phyloP scores from a whole-genome alignment of 2,888 invertebrate species.

The Pimpla rufipes region DNA sequence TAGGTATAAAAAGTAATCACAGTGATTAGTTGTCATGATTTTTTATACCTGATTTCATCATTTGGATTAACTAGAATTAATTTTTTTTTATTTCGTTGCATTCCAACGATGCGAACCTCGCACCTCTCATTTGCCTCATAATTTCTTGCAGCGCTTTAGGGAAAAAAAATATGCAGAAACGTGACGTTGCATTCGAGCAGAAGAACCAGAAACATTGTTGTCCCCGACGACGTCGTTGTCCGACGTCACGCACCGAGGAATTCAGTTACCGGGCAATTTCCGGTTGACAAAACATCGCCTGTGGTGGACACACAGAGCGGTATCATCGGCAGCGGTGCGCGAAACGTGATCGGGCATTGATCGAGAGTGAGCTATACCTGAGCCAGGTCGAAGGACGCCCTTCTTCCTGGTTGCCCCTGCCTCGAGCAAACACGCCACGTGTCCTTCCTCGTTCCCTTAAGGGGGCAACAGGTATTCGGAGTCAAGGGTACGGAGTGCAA shows the following conservation, averaged over 20 bases:
- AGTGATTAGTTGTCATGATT: no score
- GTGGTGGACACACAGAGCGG: slow-evolving; percentile 47
- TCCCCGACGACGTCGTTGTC: slow-evolving; percentile 1
- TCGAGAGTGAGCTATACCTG: slow-evolving; percentile 44
- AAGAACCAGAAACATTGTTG: slow-evolving; percentile 23
- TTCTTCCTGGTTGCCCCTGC: slow-evolving; percentile 52
- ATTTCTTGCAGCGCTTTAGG: neutral
- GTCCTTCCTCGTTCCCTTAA: slow-evolving; percentile 37
- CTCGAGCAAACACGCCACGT: slow-evolving; percentile 3
- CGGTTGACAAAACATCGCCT: slow-evolving; percentile 63
- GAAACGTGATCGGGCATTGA: slow-evolving; percentile 69
- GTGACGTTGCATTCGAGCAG: slow-evolving; percentile 9
- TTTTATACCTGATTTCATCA: no score
- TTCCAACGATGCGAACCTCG: neutral
- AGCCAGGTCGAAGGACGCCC: slow-evolving; percentile 43
- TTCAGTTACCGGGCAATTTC: slow-evolving; percentile 52
- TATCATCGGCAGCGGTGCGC: slow-evolving; percentile 65
- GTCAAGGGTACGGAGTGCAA: slow-evolving; percentile 9
- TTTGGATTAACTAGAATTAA: no score
- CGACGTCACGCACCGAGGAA: slow-evolving; percentile 58
- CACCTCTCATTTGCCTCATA: neutral
- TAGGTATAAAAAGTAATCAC: no score
- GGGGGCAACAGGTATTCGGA: slow-evolving; percentile 35
- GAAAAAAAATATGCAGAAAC: slow-evolving; percentile 7
- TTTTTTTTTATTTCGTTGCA: neutral